These are phyloP conservation scores for Eupsittula cactorum DNA, from an alignment of 2,113 vertebrate species.

Conservation along the genomic window DNA sequence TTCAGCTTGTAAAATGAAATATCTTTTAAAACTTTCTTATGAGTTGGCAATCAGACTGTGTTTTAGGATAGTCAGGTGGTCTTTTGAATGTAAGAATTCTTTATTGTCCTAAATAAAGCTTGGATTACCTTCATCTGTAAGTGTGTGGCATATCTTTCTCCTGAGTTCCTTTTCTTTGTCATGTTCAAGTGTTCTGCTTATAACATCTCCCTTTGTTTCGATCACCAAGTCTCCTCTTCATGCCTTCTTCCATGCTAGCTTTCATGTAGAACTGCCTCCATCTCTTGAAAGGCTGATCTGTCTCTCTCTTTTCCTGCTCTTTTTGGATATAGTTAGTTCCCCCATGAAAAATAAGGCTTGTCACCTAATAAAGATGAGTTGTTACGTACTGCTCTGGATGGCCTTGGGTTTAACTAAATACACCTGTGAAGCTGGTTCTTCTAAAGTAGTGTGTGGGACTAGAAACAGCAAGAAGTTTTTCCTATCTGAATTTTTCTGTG, in stretches of 20 bases:
- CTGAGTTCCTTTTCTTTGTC: background rate
- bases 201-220: background rate
- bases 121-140: background rate
- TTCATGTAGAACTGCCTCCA: background rate
- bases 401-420: background rate
- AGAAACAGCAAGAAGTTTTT: background rate
- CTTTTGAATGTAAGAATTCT: background rate
- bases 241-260: background rate
- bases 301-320: background rate
- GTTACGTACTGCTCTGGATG: background rate
- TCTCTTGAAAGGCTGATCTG: background rate
- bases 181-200: background rate
- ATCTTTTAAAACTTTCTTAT: background rate
- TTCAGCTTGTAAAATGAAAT: background rate
- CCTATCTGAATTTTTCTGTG: background rate
- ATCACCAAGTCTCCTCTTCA: background rate
- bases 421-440: background rate
- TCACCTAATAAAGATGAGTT: background rate
- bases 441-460: background rate
- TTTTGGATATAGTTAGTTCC: background rate
- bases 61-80: background rate
- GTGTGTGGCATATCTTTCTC: background rate
- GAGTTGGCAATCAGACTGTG: background rate
- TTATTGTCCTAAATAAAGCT: background rate
- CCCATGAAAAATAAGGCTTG: background rate